Base-by-base conservation (phyloP, 2,113 vertebrate species). In the Psilopogon haemacephalus region DNA sequence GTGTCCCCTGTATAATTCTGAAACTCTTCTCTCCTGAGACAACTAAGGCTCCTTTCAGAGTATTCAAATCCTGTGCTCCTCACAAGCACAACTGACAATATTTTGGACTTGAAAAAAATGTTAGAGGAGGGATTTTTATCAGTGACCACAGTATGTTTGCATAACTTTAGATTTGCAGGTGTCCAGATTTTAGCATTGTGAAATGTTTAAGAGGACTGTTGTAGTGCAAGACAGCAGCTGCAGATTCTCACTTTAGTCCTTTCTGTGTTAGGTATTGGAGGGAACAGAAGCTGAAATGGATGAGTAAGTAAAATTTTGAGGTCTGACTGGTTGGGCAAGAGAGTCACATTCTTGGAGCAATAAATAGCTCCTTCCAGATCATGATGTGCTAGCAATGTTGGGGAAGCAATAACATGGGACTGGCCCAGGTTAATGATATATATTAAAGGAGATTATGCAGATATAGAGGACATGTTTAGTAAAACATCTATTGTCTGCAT, bases 371-470 rank as follows among this genome's bases (percentile, higher is more conserved):
- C 81, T 77, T 95, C 71, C 72, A 95, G 95, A 94, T 97, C 89
- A 94, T 79, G 91, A 86, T 94, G 89, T 95, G 75, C 95, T 92
- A 79, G 93, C 86, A 96, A 33, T 79, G 86, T 93, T 94, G 82
- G 81, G 77, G 86, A 86, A 93, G 92, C 89, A 96, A 95, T 88
- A 95, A 96, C 72, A 89, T 65, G 87, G 93, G 96, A 93, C 73
- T 94, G 93, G 94, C 94, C 88, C 33, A 65, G 88, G 89, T 88
- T 96, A 96, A 97, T 97, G 91, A 96, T 94, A 96, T 81, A 94
- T 84, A 95, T 92, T 96, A 92, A 83, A 93, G 75, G 72, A 96
- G 96, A 97, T 97, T 95, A 96, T 76, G 74, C 84, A 90, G 94
- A 96, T 96, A 95, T 82, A 86, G 54, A 85, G 89, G 82, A 96